Conservation (phyloP, 2,888 invertebrate genomes). For the Chrysodeixis includens region DNA sequence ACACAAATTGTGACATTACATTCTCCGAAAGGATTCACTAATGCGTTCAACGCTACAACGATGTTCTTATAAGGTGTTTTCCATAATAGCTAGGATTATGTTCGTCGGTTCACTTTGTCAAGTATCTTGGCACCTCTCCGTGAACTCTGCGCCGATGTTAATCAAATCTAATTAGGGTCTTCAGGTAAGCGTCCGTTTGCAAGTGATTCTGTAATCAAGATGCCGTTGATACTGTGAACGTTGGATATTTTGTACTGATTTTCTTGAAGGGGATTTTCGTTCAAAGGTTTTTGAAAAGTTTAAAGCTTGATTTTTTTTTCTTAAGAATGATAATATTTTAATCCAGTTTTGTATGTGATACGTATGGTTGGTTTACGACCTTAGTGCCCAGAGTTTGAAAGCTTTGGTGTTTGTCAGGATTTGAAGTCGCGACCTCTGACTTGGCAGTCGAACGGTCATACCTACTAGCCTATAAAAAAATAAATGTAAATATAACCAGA, state of each 20-base stretch:
- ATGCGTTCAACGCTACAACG: conserved; percentile 45
- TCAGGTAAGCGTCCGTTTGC: conserved; percentile 16
- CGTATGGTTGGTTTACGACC: too few species aligned
- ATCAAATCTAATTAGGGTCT: conserved; percentile 47
- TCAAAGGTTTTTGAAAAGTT: background rate
- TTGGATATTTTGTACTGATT: background rate
- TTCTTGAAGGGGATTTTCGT: background rate
- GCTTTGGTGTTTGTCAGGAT: too few species aligned
- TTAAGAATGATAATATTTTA: too few species aligned
- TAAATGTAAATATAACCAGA: too few species aligned
- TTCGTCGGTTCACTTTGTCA: conserved; percentile 50
- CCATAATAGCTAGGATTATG: conserved; percentile 44
- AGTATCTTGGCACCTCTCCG: conserved; percentile 48
- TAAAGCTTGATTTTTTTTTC: too few species aligned
- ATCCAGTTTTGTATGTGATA: too few species aligned
- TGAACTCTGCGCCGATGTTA: conserved; percentile 38
- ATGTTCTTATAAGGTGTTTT: too few species aligned
- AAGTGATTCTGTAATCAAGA: conserved; percentile 23
- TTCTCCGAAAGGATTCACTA: conserved; percentile 61
- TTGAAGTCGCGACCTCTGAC: too few species aligned
- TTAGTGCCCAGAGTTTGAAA: too few species aligned
- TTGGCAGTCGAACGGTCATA: too few species aligned
- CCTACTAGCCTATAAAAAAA: too few species aligned
- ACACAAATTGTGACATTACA: too few species aligned
- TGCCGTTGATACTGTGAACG: background rate